Base-by-base conservation (phyloP, 1,140 invertebrate genomes). In the Teleopsis dalmanni region DNA sequence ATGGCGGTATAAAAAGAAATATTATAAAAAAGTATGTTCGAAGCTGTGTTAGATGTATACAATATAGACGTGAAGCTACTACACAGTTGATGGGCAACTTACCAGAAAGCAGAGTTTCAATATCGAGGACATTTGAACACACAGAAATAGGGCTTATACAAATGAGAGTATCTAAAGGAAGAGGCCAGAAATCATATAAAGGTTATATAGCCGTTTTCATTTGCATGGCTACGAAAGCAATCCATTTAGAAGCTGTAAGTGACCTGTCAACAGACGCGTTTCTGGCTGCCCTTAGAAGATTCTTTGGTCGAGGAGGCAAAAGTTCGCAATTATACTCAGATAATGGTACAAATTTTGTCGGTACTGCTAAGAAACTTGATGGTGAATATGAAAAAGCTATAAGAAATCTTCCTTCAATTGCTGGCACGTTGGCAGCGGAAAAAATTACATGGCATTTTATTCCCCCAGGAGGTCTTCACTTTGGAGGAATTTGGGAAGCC, bases 291-390 rank as follows among this genome's bases (percentile, higher is more conserved):
- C n/a, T n/a, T n/a, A n/a, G 5, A 36, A 14, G 34, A 19, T 36
- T 36, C 21, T 14, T 36, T 18, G 16, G 14, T 18, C 16, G 14
- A 36, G 14, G 34, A 18, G 34, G 13, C 21, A 36, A 36, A 19
- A n/a, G n/a, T n/a, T n/a, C n/a, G n/a, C n/a, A n/a, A n/a, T n/a
- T n/a, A n/a, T n/a, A n/a, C 34, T 19, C 21, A 36, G 53, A 51
- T 16, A 48, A 38, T 35, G 52, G 48, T n/a, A 51, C 53, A 9
- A 51, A 54, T 45, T 54, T 54, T 46, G 23, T 54, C n/a, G 53
- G 53, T n/a, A n/a, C n/a, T n/a, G n/a, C n/a, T n/a, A n/a, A n/a
- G n/a, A n/a, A n/a, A n/a, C n/a, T n/a, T n/a, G n/a, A n/a, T n/a
- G n/a, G n/a, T n/a, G n/a, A n/a, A n/a, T n/a, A n/a, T n/a, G n/a